Base-by-base conservation (phyloP, 2,113 vertebrate species). In the Columba janthina region DNA sequence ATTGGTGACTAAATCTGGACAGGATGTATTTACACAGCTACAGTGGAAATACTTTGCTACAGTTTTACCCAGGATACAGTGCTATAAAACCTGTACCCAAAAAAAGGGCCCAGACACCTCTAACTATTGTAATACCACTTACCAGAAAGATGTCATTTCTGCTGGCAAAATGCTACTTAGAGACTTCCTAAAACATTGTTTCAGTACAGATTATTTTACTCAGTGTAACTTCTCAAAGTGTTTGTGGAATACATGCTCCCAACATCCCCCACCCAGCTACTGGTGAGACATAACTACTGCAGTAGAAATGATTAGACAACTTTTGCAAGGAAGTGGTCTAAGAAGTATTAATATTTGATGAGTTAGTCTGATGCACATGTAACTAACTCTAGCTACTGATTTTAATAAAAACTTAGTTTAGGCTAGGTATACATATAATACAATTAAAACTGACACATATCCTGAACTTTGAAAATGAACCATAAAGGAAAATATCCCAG, bases 201-300 rank as follows among this genome's bases (percentile, higher is more conserved):
- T 76, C 19, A n/a, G 25, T 40, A 15, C 31, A 29, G 40, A 17
- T 90, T 11, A 9, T 76, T 62, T 72, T 84, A 10, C 24, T 3
- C 10, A 20, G 11, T 40, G 26, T 62, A 90, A 69, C 8, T 61
- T 90, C 24, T 74, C 28, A 10, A 17, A 28, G 5, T 15, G 22
- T 46, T 70, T 71, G 17, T 77, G 60, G 53, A 70, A 31, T 61
- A 26, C 21, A 44, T 56, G 18, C 32, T 53, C 5, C 25, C 36
- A 17, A 0, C 0, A 0, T 67, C 5, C 34, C 17, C 18, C 11
- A 32, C 66, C 11, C n/a, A 80, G n/a, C 42, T 73, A 13, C 15
- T 61, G 50, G 7, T 17, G 6, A 61, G 67, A 40, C 11, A 3
- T 26, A 53, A 5, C n/a, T 50, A 8, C 36, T 54, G 12, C 25